Conservation (phyloP, 2,888 invertebrate species). For the Nymphalis urticae region DNA sequence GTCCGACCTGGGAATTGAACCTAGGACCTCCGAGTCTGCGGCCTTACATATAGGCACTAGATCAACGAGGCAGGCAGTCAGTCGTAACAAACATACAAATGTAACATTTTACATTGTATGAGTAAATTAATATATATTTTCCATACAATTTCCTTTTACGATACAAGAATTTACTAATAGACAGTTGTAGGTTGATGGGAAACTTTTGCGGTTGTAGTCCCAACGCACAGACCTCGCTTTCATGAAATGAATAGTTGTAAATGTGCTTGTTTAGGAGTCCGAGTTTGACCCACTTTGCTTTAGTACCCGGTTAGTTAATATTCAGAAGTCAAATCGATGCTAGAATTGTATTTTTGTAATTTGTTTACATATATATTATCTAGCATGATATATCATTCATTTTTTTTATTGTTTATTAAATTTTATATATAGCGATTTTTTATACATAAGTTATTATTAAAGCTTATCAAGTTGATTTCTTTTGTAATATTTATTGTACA, state of each 20-base stretch:
- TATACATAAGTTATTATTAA: no score
- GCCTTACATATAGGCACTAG: no score
- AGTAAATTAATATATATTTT: conserved; percentile 19
- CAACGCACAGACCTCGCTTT: conserved; percentile 43
- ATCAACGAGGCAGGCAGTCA: no score
- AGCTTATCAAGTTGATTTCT: no score
- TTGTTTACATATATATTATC: background rate
- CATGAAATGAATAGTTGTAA: conserved; percentile 47
- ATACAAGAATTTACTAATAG: conserved; percentile 28
- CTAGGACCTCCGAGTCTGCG: no score
- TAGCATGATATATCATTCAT: no score
- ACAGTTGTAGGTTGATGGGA: conserved; percentile 34
- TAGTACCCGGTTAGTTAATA: conserved; percentile 19
- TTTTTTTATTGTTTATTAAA: no score
- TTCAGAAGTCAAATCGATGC: conserved; percentile 14
- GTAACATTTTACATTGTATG: background rate
- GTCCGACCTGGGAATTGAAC: no score
- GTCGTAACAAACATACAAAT: no score
- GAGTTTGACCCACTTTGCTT: conserved; percentile 36
- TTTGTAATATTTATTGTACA: no score
- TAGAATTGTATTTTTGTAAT: background rate
- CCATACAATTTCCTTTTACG: conserved; percentile 25
- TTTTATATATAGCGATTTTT: no score
- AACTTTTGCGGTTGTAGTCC: conserved; percentile 48
- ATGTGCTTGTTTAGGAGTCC: conserved; percentile 41